Evolutionary conservation across 2,113 vertebrate species (phyloP).

Genomic region (Stictonetta naevosa): DNA sequence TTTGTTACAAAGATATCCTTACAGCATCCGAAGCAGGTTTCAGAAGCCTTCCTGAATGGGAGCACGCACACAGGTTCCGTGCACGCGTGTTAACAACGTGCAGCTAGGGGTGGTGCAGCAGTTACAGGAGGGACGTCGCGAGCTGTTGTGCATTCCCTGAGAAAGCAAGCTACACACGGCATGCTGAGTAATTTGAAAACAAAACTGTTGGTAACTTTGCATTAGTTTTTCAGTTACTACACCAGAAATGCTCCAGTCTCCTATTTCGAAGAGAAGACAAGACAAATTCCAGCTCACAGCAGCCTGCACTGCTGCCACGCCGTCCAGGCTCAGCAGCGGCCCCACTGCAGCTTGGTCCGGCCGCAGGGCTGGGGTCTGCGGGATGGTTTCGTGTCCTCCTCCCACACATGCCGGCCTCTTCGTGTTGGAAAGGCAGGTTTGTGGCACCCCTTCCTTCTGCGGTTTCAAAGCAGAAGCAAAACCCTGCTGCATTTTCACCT

Average conservation of each 20-base stretch:
- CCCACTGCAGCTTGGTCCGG: no score
- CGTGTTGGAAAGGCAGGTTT: background rate
- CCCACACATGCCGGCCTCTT: background rate
- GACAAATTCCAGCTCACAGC: background rate
- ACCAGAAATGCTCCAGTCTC: background rate
- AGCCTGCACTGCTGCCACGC: background rate
- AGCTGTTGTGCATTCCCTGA: background rate
- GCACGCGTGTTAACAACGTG: rapidly evolving
- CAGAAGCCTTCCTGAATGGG: rapidly evolving
- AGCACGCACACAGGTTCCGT: rapidly evolving
- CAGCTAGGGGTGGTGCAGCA: background rate
- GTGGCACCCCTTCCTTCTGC: background rate
- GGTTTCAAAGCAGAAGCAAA: background rate
- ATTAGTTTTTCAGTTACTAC: background rate
- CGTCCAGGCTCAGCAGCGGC: background rate
- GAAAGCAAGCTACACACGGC: background rate
- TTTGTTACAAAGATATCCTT: rapidly evolving
- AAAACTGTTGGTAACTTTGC: background rate
- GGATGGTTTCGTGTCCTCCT: background rate
- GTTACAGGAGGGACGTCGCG: background rate
- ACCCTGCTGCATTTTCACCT: no score
- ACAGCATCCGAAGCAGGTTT: background rate
- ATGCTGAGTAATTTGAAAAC: background rate
- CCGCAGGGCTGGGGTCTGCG: rapidly evolving
- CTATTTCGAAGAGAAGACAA: background rate